These are phyloP conservation scores for Amphilophus citrinellus DNA, from an alignment of 2,113 vertebrate genomes.

Conservation along the genomic window DNA sequence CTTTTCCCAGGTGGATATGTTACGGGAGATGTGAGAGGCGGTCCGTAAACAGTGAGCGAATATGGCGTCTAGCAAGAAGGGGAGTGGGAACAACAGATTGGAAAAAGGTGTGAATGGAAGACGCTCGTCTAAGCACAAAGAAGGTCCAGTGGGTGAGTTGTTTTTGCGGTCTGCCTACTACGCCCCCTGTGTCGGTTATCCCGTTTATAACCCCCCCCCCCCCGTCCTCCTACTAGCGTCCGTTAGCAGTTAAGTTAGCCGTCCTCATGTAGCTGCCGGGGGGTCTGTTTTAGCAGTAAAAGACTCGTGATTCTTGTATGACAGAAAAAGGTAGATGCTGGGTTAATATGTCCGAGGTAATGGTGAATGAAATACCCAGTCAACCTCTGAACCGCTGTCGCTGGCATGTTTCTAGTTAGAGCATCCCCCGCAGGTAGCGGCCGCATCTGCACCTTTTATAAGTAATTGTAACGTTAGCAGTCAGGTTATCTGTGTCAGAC, in stretches of 20 bases:
- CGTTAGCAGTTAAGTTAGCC: constrained; percentile 49
- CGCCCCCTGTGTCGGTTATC: neutral
- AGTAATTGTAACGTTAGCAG: neutral
- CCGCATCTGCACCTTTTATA: neutral
- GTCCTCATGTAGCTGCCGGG: neutral
- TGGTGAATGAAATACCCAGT: neutral
- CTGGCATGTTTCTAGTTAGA: neutral
- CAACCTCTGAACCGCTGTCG: neutral
- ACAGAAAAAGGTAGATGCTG: neutral
- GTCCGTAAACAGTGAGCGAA: constrained; percentile 67
- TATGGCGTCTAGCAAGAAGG: constrained; percentile 82
- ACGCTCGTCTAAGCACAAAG: constrained; percentile 77
- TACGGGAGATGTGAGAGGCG: constrained; percentile 53
- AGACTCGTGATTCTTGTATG: neutral
- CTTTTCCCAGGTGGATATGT: constrained; percentile 59
- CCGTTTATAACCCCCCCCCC: neutral
- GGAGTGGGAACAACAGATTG: constrained; percentile 58
- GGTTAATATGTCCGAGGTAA: neutral
- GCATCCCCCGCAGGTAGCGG: neutral
- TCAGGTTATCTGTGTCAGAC: neutral
- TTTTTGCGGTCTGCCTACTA: neutral
- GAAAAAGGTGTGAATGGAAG: constrained; percentile 78
- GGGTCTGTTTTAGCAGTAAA: constrained; percentile 4
- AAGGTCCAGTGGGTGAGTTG: constrained; percentile 78
- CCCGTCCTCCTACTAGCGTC: constrained; percentile 10